Evolutionary conservation across 2,113 vertebrate genomes (phyloP).

Genomic region (Sphaerodactylus townsendi): DNA sequence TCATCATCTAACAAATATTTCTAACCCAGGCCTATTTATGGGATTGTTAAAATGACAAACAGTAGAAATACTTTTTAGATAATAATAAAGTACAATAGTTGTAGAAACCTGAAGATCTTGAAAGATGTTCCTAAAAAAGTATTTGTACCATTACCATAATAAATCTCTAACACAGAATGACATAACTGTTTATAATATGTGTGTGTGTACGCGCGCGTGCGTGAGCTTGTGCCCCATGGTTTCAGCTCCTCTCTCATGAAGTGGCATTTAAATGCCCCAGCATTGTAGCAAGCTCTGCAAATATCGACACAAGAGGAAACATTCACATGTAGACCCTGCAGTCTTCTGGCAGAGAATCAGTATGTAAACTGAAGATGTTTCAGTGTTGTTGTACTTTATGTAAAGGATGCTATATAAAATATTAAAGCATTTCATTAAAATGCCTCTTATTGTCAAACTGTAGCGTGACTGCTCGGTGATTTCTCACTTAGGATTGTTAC

Average conservation of each 20-base stretch:
- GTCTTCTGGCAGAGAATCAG: conserved; percentile 54
- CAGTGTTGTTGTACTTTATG: conserved; percentile 54
- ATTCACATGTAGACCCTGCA: conserved; percentile 24
- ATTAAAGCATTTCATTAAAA: conserved; percentile 74
- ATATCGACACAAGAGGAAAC: conserved; percentile 50
- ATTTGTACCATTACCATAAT: neutral
- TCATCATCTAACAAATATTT: no score
- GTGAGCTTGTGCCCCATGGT: neutral
- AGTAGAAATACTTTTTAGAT: no score
- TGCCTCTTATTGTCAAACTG: conserved; percentile 68
- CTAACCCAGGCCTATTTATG: no score
- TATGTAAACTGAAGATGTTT: conserved; percentile 44
- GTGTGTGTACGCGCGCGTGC: neutral
- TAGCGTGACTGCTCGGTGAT: conserved; percentile 60
- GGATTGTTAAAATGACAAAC: no score
- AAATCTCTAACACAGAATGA: neutral
- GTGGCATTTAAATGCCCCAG: conserved; percentile 24
- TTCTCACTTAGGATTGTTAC: conserved; percentile 62
- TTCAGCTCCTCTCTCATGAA: neutral
- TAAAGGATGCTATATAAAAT: conserved; percentile 66
- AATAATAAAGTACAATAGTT: no score
- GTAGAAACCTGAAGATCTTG: neutral
- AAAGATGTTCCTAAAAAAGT: neutral
- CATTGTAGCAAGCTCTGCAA: conserved; percentile 49
- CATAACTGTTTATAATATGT: neutral